phyloP scores from a whole-genome alignment of 2,113 vertebrate species.

The Microtus ochrogaster region DNA sequence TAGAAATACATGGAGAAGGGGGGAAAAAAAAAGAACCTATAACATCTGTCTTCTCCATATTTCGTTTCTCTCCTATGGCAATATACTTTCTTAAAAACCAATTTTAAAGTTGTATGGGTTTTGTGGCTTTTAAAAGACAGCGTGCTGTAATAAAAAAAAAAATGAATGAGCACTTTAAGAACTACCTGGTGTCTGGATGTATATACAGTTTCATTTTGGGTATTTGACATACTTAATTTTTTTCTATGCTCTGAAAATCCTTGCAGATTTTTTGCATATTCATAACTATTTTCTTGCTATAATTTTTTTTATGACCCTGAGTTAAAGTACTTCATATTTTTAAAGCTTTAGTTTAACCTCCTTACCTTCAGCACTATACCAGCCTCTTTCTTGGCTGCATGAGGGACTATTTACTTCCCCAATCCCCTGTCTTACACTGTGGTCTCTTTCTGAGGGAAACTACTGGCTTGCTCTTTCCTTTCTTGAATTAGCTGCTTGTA shows the following conservation, averaged over 20 bases:
- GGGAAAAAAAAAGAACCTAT: neutral
- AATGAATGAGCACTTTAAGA: neutral
- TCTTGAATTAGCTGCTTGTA: neutral
- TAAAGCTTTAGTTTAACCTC: slow-evolving; percentile 21
- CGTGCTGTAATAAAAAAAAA: neutral
- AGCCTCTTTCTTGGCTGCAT: neutral
- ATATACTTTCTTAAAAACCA: neutral
- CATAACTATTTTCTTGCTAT: neutral
- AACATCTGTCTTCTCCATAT: neutral
- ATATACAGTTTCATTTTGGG: neutral
- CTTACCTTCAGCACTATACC: neutral
- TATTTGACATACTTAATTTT: slow-evolving; percentile 31
- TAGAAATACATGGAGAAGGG: neutral
- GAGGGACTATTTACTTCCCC: neutral
- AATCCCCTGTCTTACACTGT: neutral
- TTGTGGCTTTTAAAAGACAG: neutral
- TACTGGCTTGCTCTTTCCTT: neutral
- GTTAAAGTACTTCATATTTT: slow-evolving; percentile 1
- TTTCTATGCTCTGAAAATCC: slow-evolving; percentile 5
- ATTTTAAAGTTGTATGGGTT: slow-evolving; percentile 21
- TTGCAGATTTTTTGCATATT: neutral
- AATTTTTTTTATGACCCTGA: slow-evolving; percentile 50
- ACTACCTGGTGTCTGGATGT: neutral
- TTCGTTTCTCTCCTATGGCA: neutral
- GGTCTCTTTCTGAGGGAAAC: neutral